phyloP scores from a whole-genome alignment of 2,797 vertebrate species.

The Heteromormyrus szaboi region DNA sequence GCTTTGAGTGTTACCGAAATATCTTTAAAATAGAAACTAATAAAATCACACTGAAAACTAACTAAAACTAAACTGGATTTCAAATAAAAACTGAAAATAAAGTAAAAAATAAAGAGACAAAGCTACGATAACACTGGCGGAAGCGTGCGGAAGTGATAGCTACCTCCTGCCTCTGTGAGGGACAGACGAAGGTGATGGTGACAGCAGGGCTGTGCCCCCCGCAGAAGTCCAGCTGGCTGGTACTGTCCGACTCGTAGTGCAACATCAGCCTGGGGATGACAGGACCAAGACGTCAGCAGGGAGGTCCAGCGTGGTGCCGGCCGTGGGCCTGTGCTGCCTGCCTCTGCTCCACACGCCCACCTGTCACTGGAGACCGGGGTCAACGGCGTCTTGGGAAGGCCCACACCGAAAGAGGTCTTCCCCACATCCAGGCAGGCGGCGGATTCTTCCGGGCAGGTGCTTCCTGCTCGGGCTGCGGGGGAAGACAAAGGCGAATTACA shows the following conservation, averaged over 20 bases:
- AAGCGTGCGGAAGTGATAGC: neutral
- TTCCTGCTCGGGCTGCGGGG: conserved; percentile 43
- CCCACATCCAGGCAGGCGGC: conserved; percentile 76
- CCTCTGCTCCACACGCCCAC: conserved; percentile 44
- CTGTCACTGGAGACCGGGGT: conserved; percentile 68
- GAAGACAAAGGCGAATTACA: neutral
- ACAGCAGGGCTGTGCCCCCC: conserved; percentile 72
- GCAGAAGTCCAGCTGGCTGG: conserved; percentile 61
- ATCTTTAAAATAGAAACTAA: neutral
- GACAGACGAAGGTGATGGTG: conserved; percentile 83
- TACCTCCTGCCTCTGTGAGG: conserved; percentile 75
- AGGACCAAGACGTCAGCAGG: neutral
- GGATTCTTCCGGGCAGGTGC: conserved; percentile 62
- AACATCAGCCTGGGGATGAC: conserved; percentile 64
- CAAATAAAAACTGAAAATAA: neutral
- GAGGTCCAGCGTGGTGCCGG: neutral
- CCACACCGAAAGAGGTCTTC: conserved; percentile 63
- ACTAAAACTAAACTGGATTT: neutral
- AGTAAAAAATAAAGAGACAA: neutral
- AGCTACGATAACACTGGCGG: neutral
- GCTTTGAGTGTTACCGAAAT: neutral
- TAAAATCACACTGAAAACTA: neutral
- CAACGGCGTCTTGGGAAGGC: conserved; percentile 63
- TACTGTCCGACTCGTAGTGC: conserved; percentile 57
- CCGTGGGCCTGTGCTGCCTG: neutral